These are phyloP conservation scores for Forpus xanthops DNA, from an alignment of 2,797 vertebrate species.

Conservation along the genomic window DNA sequence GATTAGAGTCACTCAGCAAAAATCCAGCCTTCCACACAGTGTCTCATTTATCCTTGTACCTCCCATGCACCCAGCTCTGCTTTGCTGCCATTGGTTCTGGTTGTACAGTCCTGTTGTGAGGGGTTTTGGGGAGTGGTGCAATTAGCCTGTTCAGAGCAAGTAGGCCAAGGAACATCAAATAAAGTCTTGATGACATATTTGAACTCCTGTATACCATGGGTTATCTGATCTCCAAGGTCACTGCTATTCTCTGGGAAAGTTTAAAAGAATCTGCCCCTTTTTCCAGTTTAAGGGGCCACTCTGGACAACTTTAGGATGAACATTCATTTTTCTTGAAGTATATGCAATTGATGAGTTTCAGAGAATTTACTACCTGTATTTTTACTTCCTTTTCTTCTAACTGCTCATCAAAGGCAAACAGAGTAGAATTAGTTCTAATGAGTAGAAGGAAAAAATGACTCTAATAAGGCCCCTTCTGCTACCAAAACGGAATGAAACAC, in stretches of 20 bases:
- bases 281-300: conserved; percentile 49
- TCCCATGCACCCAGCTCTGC: background rate
- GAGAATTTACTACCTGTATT: background rate
- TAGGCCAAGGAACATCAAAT: conserved; percentile 60
- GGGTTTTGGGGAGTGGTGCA: background rate
- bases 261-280: conserved; percentile 55
- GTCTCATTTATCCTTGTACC: background rate
- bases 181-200: conserved; percentile 73
- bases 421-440: background rate
- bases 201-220: conserved; percentile 60
- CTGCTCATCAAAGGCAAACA: background rate
- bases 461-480: background rate
- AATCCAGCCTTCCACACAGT: background rate
- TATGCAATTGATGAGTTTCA: background rate
- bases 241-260: conserved; percentile 64
- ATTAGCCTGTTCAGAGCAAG: conserved; percentile 14
- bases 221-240: conserved; percentile 73
- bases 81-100: background rate
- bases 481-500: background rate
- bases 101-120: background rate
- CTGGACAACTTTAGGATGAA: background rate
- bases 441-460: conserved; percentile 1
- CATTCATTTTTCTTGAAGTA: background rate
- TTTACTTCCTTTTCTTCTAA: background rate
- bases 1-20: conserved; percentile 24